A percentile compares a stretch with the other conserved stretches of the same genome.
Evolutionary conservation across 2,113 vertebrate genomes (phyloP).

Genomic region (Passer domesticus): DNA sequence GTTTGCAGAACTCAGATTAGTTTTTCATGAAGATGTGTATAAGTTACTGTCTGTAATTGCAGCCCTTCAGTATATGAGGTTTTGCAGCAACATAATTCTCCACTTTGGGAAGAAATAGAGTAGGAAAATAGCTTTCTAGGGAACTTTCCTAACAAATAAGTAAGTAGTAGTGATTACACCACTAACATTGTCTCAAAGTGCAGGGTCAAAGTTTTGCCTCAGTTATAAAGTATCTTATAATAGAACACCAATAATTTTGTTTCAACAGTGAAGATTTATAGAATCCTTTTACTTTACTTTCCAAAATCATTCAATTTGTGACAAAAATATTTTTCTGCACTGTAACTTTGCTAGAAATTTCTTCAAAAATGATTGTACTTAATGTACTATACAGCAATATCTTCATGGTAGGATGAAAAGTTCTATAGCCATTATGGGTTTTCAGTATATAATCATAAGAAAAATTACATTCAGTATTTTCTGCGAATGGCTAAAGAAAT

Average conservation of each 20-base stretch:
- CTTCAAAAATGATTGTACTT: not conserved
- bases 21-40: not conserved
- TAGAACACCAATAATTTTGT: not conserved
- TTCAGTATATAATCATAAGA: not conserved
- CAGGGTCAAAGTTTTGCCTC: not conserved
- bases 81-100: not conserved
- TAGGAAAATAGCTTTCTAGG: not conserved
- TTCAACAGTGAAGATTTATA: not conserved
- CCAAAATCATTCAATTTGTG: not conserved
- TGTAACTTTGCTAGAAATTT: not conserved
- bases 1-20: slow-evolving; percentile 7
- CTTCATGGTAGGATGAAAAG: not conserved
- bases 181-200: not conserved
- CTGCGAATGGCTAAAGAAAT: not conserved
- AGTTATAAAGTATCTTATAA: not conserved
- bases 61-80: not conserved
- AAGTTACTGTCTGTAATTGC: not conserved
- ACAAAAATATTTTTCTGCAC: not conserved
- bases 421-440: not conserved
- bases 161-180: not conserved
- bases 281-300: not conserved
- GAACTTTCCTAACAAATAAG: not conserved
- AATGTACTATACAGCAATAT: not conserved
- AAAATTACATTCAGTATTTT: not conserved
- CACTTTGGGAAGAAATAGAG: not conserved